These are phyloP conservation scores for Erinaceus europaeus DNA, from an alignment of 2,113 vertebrate species.

Conservation along the genomic window DNA sequence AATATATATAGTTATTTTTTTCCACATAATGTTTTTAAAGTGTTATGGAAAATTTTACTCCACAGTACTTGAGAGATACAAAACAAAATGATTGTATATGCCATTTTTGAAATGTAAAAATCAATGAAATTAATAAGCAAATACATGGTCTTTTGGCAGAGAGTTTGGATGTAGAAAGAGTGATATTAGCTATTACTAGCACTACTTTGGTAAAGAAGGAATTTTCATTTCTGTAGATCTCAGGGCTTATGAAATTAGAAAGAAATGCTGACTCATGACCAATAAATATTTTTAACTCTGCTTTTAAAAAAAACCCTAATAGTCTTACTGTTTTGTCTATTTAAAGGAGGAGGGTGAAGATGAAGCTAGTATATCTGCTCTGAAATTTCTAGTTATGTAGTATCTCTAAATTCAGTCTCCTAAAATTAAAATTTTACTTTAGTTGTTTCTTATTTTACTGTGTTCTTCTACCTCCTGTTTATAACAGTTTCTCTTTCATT, in stretches of 20 bases:
- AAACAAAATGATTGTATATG: not conserved
- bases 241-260: not conserved
- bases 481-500: not conserved
- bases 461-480: not conserved
- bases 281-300: not conserved
- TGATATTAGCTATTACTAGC: not conserved
- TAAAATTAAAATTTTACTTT: not conserved
- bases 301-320: too few relatives aligned
- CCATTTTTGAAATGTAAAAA: slow-evolving; percentile 25
- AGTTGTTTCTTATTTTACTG: not conserved
- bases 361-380: not conserved
- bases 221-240: slow-evolving; percentile 10
- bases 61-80: not conserved
- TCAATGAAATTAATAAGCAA: not conserved
- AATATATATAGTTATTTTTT: slow-evolving; percentile 38
- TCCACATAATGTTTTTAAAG: slow-evolving; percentile 50
- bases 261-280: not conserved
- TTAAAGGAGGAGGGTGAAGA: not conserved
- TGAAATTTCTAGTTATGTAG: not conserved
- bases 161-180: slow-evolving; percentile 13
- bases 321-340: slow-evolving; percentile 18
- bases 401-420: not conserved
- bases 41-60: slow-evolving; percentile 39
- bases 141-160: not conserved
- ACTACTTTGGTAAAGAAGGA: not conserved